Conservation (phyloP, 2,113 vertebrate genomes). For the Alosa alosa region DNA sequence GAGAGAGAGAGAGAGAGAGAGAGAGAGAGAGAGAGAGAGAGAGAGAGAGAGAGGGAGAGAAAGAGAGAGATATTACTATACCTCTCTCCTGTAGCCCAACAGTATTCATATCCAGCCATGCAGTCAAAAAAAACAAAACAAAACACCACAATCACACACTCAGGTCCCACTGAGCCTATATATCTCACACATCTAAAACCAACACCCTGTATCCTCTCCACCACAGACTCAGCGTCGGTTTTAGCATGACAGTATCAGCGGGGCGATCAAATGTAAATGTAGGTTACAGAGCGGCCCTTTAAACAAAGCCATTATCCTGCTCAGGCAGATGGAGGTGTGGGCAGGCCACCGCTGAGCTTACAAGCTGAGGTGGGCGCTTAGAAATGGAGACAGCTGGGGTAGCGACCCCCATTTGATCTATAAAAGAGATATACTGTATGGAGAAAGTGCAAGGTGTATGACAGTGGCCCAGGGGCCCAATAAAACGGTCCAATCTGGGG, state of each 20-base stretch:
- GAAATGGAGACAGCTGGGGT: background rate
- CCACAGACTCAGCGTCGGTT: background rate
- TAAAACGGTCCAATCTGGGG: background rate
- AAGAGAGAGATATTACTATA: background rate
- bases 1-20: conserved; percentile 17
- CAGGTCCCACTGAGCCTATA: background rate
- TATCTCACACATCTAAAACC: background rate
- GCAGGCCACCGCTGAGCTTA: background rate
- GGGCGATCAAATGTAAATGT: background rate
- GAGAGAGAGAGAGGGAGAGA: background rate
- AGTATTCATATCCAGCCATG: background rate
- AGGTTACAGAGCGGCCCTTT: background rate
- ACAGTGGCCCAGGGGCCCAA: background rate
- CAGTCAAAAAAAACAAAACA: background rate
- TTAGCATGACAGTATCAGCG: background rate
- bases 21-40: background rate
- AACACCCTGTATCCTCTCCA: background rate
- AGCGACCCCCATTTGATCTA: conserved; percentile 4
- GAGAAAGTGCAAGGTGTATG: background rate
- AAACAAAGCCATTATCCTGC: background rate
- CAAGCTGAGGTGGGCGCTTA: background rate
- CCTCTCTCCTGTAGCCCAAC: too few species aligned
- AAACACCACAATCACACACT: background rate
- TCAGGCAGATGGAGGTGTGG: background rate
- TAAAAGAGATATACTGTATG: background rate